Percentiles rank a stretch among this genome's conserved stretches.
Conservation (phyloP, 2,113 vertebrate species). For the Eclectus roratus region DNA sequence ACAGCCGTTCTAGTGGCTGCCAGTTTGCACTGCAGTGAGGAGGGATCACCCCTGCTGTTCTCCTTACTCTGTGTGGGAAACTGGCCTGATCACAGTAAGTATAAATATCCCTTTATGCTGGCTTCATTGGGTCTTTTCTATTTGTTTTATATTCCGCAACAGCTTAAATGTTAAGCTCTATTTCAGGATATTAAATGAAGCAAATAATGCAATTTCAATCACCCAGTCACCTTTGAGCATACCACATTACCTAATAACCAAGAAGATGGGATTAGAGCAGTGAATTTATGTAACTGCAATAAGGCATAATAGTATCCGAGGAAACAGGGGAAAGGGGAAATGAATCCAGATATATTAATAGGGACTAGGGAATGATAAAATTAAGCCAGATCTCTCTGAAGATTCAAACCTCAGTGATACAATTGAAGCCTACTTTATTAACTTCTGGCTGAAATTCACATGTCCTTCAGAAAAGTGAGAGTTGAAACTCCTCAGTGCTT, state of each 20-base stretch:
- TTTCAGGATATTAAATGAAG: constrained; percentile 68
- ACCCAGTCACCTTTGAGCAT: constrained; percentile 34
- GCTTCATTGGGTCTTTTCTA: not conserved
- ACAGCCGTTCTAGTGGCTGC: not conserved
- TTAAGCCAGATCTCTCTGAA: not conserved
- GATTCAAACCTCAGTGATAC: not conserved
- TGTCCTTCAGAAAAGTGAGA: not conserved
- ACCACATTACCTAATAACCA: constrained; percentile 64
- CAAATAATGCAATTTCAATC: constrained; percentile 63
- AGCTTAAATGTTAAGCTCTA: constrained; percentile 11
- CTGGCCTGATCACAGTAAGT: not conserved
- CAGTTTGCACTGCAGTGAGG: not conserved
- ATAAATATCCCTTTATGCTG: constrained; percentile 2
- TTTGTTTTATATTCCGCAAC: constrained; percentile 53
- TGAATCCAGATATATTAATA: constrained; percentile 24
- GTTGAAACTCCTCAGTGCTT: not conserved
- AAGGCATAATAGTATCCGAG: constrained; percentile 27
- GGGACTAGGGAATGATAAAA: constrained; percentile 2
- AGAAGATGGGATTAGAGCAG: constrained; percentile 41
- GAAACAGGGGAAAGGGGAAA: not conserved
- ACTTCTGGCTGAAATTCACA: not conserved
- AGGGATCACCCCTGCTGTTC: not conserved
- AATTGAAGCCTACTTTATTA: not conserved
- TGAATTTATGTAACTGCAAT: constrained; percentile 29
- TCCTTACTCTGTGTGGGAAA: not conserved